These are phyloP conservation scores for Ephydatia muelleri DNA, from an alignment of 37 sponge, comb jelly and placozoan genomes.

Conservation along the genomic window DNA sequence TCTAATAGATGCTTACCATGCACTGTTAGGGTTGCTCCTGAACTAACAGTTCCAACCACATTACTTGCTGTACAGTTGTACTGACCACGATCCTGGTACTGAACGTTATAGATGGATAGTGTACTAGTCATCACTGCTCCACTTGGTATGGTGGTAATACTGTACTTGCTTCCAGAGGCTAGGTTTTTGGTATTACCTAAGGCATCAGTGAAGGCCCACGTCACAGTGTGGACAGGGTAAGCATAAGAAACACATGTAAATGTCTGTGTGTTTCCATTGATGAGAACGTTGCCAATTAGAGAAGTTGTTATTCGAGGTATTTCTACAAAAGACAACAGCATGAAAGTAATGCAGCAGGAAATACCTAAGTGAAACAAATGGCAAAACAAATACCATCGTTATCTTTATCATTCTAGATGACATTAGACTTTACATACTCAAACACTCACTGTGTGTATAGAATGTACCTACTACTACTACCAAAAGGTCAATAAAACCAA, in stretches of 20 bases:
- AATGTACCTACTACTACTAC: constrained; percentile 59
- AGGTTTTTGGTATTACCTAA: neutral
- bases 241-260: constrained; percentile 58
- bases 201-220: constrained; percentile 50
- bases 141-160: neutral
- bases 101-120: no score
- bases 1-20: no score
- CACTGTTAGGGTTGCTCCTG: no score
- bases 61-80: no score
- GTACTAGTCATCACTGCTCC: constrained; percentile 13
- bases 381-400: neutral
- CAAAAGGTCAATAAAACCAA: constrained; percentile 28
- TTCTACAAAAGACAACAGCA: constrained; percentile 27
- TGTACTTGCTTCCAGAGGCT: neutral
- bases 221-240: constrained; percentile 40
- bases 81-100: no score
- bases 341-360: neutral
- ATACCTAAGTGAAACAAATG: neutral
- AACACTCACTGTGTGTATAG: neutral
- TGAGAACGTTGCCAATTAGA: constrained; percentile 31
- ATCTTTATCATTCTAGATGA: no score
- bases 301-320: constrained; percentile 46
- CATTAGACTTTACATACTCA: neutral
- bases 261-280: constrained; percentile 38
- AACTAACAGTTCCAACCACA: no score